Percentiles rank a stretch among this genome's conserved stretches.
Conservation (phyloP, 2,888 invertebrate genomes). For the Cryptocephalus primarius region DNA sequence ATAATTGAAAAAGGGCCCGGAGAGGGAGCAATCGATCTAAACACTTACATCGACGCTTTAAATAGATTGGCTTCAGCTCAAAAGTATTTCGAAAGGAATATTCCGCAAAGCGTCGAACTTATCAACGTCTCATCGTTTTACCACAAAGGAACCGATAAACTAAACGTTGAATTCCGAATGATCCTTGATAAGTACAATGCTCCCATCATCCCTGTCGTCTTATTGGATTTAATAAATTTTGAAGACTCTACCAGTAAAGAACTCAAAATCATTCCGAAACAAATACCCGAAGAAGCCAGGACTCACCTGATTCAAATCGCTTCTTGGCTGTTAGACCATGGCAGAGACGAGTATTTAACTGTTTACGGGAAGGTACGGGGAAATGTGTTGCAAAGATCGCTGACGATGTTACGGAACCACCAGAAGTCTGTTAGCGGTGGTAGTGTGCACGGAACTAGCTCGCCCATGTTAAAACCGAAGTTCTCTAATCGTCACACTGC, state of each 20-base stretch:
- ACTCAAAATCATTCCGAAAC: conserved; percentile 44
- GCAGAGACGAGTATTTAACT: conserved; percentile 60
- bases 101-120: conserved; percentile 85
- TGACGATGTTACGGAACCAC: conserved; percentile 69
- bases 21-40: conserved; percentile 43
- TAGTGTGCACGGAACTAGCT: conserved; percentile 51
- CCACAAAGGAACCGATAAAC: conserved; percentile 70
- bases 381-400: conserved; percentile 61
- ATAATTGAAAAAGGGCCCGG: conserved; percentile 77
- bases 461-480: conserved; percentile 54
- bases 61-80: conserved; percentile 78
- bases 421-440: conserved; percentile 68
- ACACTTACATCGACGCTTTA: conserved; percentile 56
- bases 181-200: conserved; percentile 76
- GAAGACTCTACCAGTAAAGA: conserved; percentile 22
- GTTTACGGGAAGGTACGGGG: conserved; percentile 68
- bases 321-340: conserved; percentile 73
- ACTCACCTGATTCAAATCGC: conserved; percentile 69
- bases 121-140: conserved; percentile 80
- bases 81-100: conserved; percentile 84
- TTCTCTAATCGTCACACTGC: conserved; percentile 64
- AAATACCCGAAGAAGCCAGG: conserved; percentile 57
- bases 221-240: conserved; percentile 71
- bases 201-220: conserved; percentile 74
- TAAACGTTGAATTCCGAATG: conserved; percentile 83